Base-by-base conservation (phyloP, 2,113 vertebrate species). In the Zapus hudsonius region DNA sequence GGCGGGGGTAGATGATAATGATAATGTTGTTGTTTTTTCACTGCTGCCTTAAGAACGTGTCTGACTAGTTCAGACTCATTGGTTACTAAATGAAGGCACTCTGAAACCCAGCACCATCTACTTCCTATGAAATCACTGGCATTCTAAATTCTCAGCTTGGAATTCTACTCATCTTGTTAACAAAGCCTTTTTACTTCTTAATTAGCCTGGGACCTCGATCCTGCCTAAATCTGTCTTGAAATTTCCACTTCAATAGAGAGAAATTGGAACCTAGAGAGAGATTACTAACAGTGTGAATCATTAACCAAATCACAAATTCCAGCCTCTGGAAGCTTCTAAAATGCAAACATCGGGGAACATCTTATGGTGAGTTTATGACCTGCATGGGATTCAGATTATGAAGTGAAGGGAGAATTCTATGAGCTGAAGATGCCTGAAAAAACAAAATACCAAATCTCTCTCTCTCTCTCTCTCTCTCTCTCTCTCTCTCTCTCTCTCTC, bases 221-320 rank as follows among this genome's bases (percentile, higher is more conserved):
- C n/a, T 85, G 40, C 23, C 61, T 90, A 84, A 69, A n/a, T 44
- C 22, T 36, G n/a, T 66, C 38, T 84, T 63, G 52, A 36, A 55
- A 79, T 67, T 84, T 80, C 44, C 19, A 76, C 44, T 88, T 93
- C 57, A 72, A 27, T 33, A 31, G 29, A 87, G 38, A 87, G 57
- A 59, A 93, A 83, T 29, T 83, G 42, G 90, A 87, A 82, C 73
- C 38, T n/a, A 83, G 64, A 47, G 72, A 64, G 59, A 87, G 40
- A 38, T 0, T 83, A 17, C 2, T 3, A 75, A 73, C 17, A 64
- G 5, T 64, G 16, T 20, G 38, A 76, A n/a, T 93, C 36, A 40
- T 66, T 78, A 57, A 40, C 31, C 9, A 61, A 87, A 19, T n/a
- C 13, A 59, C 66, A 81, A 89, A 63, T 42, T 82, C 52, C 42